These are phyloP conservation scores for Barbus barbus DNA, from an alignment of 2,113 vertebrate species.

Conservation along the genomic window DNA sequence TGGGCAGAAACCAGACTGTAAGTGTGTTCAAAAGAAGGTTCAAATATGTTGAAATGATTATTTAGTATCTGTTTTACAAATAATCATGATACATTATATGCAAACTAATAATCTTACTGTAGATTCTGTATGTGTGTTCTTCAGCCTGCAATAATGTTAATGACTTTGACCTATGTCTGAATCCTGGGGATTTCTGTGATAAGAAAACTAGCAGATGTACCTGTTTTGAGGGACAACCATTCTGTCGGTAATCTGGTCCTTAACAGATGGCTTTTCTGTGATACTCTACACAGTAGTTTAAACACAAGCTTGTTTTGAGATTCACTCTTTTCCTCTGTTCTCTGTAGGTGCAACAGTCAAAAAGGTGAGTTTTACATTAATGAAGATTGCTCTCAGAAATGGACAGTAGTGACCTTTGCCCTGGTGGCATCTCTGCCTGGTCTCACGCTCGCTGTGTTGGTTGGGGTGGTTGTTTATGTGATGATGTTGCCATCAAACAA, in stretches of 20 bases:
- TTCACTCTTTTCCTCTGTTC: background rate
- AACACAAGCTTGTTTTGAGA: background rate
- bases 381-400: constrained; percentile 48
- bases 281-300: background rate
- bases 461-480: constrained; percentile 48
- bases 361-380: constrained; percentile 50
- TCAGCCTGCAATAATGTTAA: rapidly evolving
- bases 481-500: background rate
- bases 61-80: background rate
- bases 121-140: constrained; percentile 26
- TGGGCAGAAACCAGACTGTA: background rate
- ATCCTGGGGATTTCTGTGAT: rapidly evolving
- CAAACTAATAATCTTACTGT: background rate
- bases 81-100: background rate
- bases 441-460: constrained; percentile 45
- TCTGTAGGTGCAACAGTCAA: constrained; percentile 54
- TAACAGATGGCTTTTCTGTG: background rate
- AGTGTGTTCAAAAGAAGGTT: constrained; percentile 30
- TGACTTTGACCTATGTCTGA: constrained; percentile 22
- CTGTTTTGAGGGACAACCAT: constrained; percentile 1
- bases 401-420: constrained; percentile 48
- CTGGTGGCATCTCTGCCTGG: constrained; percentile 61
- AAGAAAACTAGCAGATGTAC: background rate
- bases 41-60: background rate
- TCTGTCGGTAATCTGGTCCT: background rate